These are phyloP conservation scores for Thecophora atra DNA, from an alignment of 2,888 invertebrate species.

Conservation along the genomic window DNA sequence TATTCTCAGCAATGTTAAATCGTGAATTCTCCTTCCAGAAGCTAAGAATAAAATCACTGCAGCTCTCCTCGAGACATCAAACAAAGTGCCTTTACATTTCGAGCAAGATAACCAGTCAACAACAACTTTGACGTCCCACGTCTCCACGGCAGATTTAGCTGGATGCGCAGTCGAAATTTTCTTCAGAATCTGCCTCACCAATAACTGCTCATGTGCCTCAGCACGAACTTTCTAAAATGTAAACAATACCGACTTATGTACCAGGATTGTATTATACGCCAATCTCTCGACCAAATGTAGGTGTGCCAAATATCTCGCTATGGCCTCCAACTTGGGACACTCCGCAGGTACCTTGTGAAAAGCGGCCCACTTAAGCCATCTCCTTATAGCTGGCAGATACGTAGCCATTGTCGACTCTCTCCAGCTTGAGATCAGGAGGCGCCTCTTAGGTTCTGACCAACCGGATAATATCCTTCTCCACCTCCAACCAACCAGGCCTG, in stretches of 20 bases:
- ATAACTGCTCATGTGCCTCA: slow-evolving; percentile 15
- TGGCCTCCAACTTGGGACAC: not conserved
- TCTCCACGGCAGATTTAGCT: slow-evolving; percentile 22
- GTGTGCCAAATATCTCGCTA: slow-evolving; percentile 32
- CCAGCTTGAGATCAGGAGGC: slow-evolving; percentile 35
- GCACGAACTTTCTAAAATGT: slow-evolving; percentile 27
- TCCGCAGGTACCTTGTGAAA: slow-evolving; percentile 17
- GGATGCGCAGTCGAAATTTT: slow-evolving; percentile 27
- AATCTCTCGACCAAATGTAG: slow-evolving; percentile 30
- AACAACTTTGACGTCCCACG: slow-evolving; percentile 35
- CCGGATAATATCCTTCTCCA: not conserved
- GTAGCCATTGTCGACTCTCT: slow-evolving; percentile 29
- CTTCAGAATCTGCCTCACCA: slow-evolving; percentile 34
- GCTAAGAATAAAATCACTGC: slow-evolving; percentile 27
- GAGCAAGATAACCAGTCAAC: slow-evolving; percentile 33
- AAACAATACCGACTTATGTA: slow-evolving; percentile 26
- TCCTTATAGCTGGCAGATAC: slow-evolving; percentile 33
- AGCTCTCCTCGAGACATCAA: slow-evolving; percentile 25
- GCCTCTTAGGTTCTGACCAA: slow-evolving; percentile 28
- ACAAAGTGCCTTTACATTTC: slow-evolving; percentile 11
- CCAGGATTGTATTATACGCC: slow-evolving; percentile 30
- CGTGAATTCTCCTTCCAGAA: slow-evolving; percentile 32
- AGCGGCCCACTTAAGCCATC: slow-evolving; percentile 25
- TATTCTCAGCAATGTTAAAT: slow-evolving; percentile 26
- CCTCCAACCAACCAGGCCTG: not conserved